Evolutionary conservation across 2,888 invertebrate genomes (phyloP).

Genomic region (Chrysomela aeneicollis): DNA sequence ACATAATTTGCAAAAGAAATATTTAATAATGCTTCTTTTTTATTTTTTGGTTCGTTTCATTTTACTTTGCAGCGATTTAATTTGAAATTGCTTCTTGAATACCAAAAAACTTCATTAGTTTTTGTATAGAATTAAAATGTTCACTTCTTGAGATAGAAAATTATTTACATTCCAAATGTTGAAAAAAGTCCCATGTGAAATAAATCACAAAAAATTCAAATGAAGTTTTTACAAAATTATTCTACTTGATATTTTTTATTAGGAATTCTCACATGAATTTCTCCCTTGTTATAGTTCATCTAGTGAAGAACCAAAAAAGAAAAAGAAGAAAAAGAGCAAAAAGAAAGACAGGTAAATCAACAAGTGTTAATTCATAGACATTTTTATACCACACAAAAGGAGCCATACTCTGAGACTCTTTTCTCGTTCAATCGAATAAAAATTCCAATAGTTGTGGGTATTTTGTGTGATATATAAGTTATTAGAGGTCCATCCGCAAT

Average conservation of each 20-base stretch:
- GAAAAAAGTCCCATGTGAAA: no score
- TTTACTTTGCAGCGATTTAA: neutral
- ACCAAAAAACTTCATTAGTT: no score
- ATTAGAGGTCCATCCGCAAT: no score
- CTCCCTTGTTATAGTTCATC: conserved; percentile 66
- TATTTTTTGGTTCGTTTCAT: neutral
- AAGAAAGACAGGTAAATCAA: conserved; percentile 76
- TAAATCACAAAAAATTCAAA: no score
- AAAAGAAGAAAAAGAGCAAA: conserved; percentile 82
- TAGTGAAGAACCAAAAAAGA: conserved; percentile 78
- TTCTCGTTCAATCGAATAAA: neutral
- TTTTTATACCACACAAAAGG: conserved; percentile 27
- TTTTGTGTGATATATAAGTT: conserved; percentile 33
- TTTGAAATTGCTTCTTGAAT: no score
- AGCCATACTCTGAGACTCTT: neutral
- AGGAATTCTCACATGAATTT: neutral
- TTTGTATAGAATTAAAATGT: no score
- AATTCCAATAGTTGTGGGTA: neutral
- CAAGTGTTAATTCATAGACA: conserved; percentile 19
- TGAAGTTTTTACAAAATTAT: neutral
- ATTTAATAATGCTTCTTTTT: conserved; percentile 8
- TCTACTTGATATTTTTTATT: neutral
- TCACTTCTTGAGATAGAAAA: no score
- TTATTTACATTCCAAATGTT: no score
- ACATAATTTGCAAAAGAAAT: no score